phyloP scores from a whole-genome alignment of 2,888 invertebrate genomes.

The Parnassius glacialis region DNA sequence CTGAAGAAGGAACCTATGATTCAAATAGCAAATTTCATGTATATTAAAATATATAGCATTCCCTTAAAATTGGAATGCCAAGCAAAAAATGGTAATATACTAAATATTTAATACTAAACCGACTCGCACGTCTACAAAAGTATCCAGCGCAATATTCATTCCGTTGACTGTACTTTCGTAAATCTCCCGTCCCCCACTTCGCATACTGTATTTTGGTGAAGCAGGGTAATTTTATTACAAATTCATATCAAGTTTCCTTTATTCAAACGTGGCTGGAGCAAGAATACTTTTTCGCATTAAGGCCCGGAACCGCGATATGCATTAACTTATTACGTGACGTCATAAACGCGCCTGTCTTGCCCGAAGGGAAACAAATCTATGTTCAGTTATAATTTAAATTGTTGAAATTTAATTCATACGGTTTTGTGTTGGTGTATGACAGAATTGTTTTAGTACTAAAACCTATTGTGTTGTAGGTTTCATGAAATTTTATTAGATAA shows the following conservation, averaged over 20 bases:
- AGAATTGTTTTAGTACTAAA: too few relatives aligned
- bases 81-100: too few relatives aligned
- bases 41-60: too few relatives aligned
- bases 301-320: constrained; percentile 35
- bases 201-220: constrained; percentile 16
- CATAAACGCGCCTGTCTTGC: constrained; percentile 57
- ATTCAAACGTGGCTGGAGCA: constrained; percentile 25
- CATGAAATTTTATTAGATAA: too few relatives aligned
- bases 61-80: too few relatives aligned
- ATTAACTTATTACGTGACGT: constrained; percentile 66
- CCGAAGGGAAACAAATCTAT: constrained; percentile 53
- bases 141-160: constrained; percentile 18
- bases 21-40: too few relatives aligned
- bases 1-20: too few relatives aligned
- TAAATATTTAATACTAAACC: neutral
- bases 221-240: constrained; percentile 26
- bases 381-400: constrained; percentile 5
- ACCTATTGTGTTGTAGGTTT: too few relatives aligned
- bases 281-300: constrained; percentile 39
- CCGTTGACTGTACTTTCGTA: constrained; percentile 21
- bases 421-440: too few relatives aligned
- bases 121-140: constrained; percentile 13
- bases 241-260: constrained; percentile 32
- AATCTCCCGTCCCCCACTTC: constrained; percentile 13
- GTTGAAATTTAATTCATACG: too few relatives aligned